Evolutionary conservation across 2,797 vertebrate genomes (phyloP).

Genomic region (Kryptopterus vitreolus): DNA sequence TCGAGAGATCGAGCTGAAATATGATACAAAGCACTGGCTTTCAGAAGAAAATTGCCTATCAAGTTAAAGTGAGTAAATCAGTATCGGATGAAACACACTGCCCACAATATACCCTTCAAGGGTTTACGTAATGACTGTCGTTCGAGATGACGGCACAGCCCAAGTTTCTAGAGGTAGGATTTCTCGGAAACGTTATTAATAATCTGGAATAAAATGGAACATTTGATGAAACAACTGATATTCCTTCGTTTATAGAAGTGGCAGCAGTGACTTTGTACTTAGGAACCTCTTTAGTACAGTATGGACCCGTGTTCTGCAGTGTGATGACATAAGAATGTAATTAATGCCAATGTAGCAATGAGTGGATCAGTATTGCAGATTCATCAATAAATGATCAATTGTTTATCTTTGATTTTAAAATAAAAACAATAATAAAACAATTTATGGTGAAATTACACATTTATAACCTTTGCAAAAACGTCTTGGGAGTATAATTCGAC

Average conservation of each 20-base stretch:
- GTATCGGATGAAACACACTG: not conserved
- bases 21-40: not conserved
- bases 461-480: too few species aligned
- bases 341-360: not conserved
- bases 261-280: not conserved
- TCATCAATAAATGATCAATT: not conserved
- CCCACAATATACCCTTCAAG: not conserved
- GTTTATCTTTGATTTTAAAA: not conserved
- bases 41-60: not conserved
- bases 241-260: not conserved
- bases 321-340: not conserved
- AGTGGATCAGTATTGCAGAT: not conserved
- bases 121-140: not conserved
- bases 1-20: not conserved
- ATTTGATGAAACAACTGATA: not conserved
- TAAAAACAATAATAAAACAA: not conserved
- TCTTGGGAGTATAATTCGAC: too few species aligned
- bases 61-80: constrained; percentile 2
- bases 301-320: not conserved
- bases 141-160: not conserved
- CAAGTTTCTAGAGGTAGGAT: not conserved
- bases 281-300: not conserved
- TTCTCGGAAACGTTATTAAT: not conserved
- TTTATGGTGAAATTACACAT: not conserved
- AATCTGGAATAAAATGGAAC: not conserved